These are phyloP conservation scores for Hippocampus guttulatus DNA, from an alignment of 2,113 vertebrate genomes.

Conservation along the genomic window DNA sequence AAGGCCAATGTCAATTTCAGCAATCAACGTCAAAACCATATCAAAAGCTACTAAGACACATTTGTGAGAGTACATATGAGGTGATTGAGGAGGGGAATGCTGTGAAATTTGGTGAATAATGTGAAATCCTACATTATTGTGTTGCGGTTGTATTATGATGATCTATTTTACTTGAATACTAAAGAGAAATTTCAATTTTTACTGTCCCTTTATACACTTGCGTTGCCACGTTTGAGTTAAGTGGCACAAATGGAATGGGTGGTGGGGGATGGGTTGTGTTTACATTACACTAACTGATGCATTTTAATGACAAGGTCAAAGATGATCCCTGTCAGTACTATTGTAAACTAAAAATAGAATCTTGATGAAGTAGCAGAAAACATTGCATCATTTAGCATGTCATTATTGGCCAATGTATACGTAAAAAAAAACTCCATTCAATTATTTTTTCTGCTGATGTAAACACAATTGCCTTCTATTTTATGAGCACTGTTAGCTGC, in stretches of 20 bases:
- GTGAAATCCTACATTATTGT: too few relatives aligned
- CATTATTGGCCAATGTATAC: neutral
- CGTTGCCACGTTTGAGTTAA: neutral
- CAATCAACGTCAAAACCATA: neutral
- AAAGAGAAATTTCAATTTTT: too few relatives aligned
- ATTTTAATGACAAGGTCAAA: neutral
- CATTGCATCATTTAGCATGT: neutral
- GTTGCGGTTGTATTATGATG: too few relatives aligned
- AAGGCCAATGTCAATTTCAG: constrained; percentile 15
- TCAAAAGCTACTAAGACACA: neutral
- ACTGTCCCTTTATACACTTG: neutral
- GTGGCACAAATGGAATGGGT: neutral
- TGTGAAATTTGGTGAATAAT: too few relatives aligned
- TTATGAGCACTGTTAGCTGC: neutral
- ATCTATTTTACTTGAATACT: too few relatives aligned
- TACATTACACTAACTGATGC: neutral
- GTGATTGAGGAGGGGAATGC: too few relatives aligned
- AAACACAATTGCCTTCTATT: neutral
- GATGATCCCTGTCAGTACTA: neutral
- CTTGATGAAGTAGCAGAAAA: neutral
- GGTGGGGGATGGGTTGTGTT: neutral
- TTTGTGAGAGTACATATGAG: neutral
- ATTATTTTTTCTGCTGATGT: neutral
- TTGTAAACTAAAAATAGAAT: neutral
- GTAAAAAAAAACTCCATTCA: neutral